phyloP scores from a whole-genome alignment of 1,140 invertebrate species.

The Brachionus asplanchnoidis region DNA sequence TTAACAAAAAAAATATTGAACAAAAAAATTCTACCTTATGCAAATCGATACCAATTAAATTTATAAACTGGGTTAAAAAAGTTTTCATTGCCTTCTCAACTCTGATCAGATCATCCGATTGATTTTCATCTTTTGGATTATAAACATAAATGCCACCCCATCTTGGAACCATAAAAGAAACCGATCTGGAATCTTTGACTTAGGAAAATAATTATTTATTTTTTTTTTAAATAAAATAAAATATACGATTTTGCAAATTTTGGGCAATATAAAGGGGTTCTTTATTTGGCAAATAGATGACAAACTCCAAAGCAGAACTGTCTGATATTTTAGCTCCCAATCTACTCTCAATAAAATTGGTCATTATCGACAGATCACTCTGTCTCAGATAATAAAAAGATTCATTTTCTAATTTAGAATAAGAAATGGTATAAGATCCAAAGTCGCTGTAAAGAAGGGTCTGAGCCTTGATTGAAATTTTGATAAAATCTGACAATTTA shows the following conservation, averaged over 20 bases:
- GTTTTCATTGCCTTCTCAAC: slow-evolving; percentile 66
- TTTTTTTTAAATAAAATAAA: slow-evolving; percentile 42
- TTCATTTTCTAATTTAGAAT: background rate
- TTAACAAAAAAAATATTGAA: background rate
- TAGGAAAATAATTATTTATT: slow-evolving; percentile 1
- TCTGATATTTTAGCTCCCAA: slow-evolving; percentile 62
- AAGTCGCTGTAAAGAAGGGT: slow-evolving; percentile 26
- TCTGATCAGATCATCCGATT: slow-evolving; percentile 65
- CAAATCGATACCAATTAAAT: slow-evolving; percentile 70
- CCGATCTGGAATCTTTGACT: slow-evolving; percentile 49
- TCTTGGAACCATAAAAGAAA: slow-evolving; percentile 77
- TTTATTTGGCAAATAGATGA: slow-evolving; percentile 73
- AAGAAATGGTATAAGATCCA: background rate
- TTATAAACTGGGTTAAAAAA: slow-evolving; percentile 71
- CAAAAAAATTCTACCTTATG: background rate
- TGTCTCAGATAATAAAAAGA: slow-evolving; percentile 14
- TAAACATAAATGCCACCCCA: slow-evolving; percentile 72
- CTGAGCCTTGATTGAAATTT: slow-evolving; percentile 26
- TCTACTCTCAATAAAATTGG: slow-evolving; percentile 34
- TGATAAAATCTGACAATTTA: slow-evolving; percentile 1
- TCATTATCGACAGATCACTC: slow-evolving; percentile 16
- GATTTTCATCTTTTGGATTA: slow-evolving; percentile 49
- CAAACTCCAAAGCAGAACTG: slow-evolving; percentile 74
- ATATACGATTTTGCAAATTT: background rate
- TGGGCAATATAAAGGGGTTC: slow-evolving; percentile 47